A percentile compares a stretch with the other conserved stretches of the same genome.
These are phyloP conservation scores for Lampropteryx suffumata DNA, from an alignment of 2,888 invertebrate genomes.

Conservation along the genomic window DNA sequence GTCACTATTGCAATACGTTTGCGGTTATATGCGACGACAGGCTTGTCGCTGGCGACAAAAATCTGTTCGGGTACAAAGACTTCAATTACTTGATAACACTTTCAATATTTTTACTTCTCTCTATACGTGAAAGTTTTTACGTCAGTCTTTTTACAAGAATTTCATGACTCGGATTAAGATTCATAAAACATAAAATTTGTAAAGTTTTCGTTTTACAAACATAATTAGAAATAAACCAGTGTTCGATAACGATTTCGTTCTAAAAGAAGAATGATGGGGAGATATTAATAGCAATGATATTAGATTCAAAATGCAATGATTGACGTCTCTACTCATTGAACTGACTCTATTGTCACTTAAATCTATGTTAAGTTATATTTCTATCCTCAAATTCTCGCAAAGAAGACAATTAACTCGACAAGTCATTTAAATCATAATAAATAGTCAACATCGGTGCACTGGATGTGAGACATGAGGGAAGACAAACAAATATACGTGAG, in stretches of 20 bases:
- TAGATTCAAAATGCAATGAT: too few species aligned
- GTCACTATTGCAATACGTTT: conserved; percentile 40
- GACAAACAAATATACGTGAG: conserved; percentile 75
- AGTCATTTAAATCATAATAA: conserved; percentile 69
- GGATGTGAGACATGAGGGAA: conserved; percentile 59
- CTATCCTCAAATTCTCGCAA: conserved; percentile 57
- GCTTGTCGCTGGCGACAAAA: conserved; percentile 15
- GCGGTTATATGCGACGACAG: conserved; percentile 30
- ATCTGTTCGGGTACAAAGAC: not conserved
- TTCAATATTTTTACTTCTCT: not conserved
- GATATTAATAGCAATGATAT: too few species aligned
- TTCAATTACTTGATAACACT: conserved; percentile 2
- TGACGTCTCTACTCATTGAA: too few species aligned
- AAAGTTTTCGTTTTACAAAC: too few species aligned
- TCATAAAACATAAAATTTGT: too few species aligned
- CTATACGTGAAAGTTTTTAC: not conserved
- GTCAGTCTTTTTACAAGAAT: too few species aligned
- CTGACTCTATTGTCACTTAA: too few species aligned
- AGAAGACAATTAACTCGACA: conserved; percentile 53
- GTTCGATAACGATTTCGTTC: too few species aligned
- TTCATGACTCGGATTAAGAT: too few species aligned
- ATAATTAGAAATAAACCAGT: too few species aligned
- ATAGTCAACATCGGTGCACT: conserved; percentile 63
- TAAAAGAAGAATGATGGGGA: too few species aligned
- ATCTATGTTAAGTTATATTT: not conserved